Evolutionary conservation across 2,797 vertebrate species (phyloP), one percentile per base, ranked within the genome.

Genomic region (Karalla daura): DNA sequence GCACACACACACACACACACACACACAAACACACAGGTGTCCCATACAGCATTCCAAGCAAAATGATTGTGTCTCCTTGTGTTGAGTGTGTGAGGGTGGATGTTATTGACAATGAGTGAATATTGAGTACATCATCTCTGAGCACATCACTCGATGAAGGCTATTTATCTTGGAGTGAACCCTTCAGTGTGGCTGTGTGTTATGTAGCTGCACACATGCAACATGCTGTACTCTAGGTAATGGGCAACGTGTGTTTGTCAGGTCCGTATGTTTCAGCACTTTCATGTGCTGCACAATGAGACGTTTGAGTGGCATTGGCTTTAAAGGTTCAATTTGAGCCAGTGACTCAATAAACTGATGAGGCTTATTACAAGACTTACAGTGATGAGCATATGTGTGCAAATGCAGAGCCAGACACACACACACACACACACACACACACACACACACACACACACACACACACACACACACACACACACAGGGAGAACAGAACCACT

Each of bases 311-410:
- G 79, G 39, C 67, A 66, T 70, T 18, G 39, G 50, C 63, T 83
- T 80, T 85, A 83, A 80, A 35, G 55, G 70, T 87, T 64, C 67
- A 83, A 87, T 89, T 82, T 90, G 63, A 86, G 68, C 70, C 72
- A 60, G 60, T 63, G 40, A 80, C 54, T 78, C 71, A 59, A 40
- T 52, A 49, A 54, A 82, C 62, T 51, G 28, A 32, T 73, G 58
- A 70, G 78, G 79, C 62, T 83, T 88, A 90, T 89, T 88, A 87
- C 65, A 63, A 60, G 73, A 72, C 85, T 88, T 86, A 85, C 69
- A 82, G 77, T 85, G 86, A 87, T 85, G 70, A 86, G 66, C 35
- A 61, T 33, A 58, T 54, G 61, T 63, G 68, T 41, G 71, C 40
- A 72, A 41, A 62, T 43, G 5, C 13, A 21, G n/a, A 45, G 1